phyloP scores from a whole-genome alignment of 1,140 invertebrate genomes.

The Pachyrhynchus sulphureomaculatus region DNA sequence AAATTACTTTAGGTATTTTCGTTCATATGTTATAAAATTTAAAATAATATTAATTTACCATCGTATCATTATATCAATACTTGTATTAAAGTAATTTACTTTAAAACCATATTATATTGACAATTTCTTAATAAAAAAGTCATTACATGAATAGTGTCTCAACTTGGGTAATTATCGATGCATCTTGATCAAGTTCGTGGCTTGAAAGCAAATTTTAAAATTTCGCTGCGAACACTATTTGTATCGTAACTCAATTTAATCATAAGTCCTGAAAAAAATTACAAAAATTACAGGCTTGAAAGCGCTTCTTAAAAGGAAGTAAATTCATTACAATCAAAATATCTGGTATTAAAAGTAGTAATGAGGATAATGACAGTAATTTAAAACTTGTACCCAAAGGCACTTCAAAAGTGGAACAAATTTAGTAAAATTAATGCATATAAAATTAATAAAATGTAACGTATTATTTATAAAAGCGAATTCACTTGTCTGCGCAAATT shows the following conservation, averaged over 20 bases:
- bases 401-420: constrained; percentile 21
- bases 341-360: constrained; percentile 19
- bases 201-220: too few relatives aligned
- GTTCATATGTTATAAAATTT: too few relatives aligned
- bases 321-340: constrained; percentile 10
- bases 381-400: constrained; percentile 10
- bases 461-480: constrained; percentile 22
- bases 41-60: too few relatives aligned
- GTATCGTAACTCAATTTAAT: not conserved
- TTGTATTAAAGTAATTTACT: too few relatives aligned
- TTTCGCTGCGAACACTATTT: too few relatives aligned
- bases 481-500: constrained; percentile 11
- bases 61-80: too few relatives aligned
- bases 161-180: too few relatives aligned
- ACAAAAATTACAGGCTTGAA: not conserved
- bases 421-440: constrained; percentile 18
- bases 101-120: too few relatives aligned
- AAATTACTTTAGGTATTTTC: too few relatives aligned
- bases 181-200: too few relatives aligned
- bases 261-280: not conserved
- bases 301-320: not conserved
- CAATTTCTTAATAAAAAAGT: too few relatives aligned
- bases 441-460: constrained; percentile 17
- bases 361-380: constrained; percentile 26
- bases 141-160: too few relatives aligned